Evolutionary conservation across 2,888 invertebrate genomes (phyloP), one percentile per base, ranked within the genome.

Genomic region (Synergus gifuensis): DNA sequence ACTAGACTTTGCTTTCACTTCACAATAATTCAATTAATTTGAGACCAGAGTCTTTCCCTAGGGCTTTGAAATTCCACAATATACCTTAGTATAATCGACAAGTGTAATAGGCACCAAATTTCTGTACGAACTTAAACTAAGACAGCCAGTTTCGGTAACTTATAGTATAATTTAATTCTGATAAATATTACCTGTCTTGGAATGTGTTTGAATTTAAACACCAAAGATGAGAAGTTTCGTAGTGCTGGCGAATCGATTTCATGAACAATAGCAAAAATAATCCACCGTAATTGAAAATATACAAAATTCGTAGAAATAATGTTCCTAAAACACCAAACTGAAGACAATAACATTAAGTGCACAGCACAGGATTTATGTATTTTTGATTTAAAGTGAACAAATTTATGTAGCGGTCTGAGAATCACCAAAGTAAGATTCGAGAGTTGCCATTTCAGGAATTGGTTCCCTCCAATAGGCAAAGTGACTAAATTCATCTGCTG

Each of bases 391-490:
- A 69, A 22, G 73, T 54, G 73, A 54, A 73, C 36, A 73, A 73
- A 54, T 54, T 54, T 73, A 54, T n/a, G n/a, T 36, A 54, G 73
- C 36, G 11, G 76, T 77, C 49, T 82, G 83, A 73, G 79, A 62
- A 67, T 81, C 83, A 36, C 78, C 80, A 36, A 81, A 80, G 4
- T 87, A 84, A 28, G 86, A 83, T 73, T 90, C 90, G 76, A 88
- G 81, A 44, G 88, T 88, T 63, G 89, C 90, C 83, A 94, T 87
- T 83, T 94, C 94, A 3, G 94, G 95, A 84, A 98, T 94, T 12
- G 98, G 98, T 85, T 97, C 96, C 85, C 98, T 95, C 99, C 99
- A 99, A 93, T 96, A 99, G 88, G 96, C 96, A 87, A 98, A 98
- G 89, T 96, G 96, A 81, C 97, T 97, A 93, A 95, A 98, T 91